These are phyloP conservation scores for Mesodorylaimus sp. DNA, from an alignment of 2,888 invertebrate genomes.

Conservation along the genomic window DNA sequence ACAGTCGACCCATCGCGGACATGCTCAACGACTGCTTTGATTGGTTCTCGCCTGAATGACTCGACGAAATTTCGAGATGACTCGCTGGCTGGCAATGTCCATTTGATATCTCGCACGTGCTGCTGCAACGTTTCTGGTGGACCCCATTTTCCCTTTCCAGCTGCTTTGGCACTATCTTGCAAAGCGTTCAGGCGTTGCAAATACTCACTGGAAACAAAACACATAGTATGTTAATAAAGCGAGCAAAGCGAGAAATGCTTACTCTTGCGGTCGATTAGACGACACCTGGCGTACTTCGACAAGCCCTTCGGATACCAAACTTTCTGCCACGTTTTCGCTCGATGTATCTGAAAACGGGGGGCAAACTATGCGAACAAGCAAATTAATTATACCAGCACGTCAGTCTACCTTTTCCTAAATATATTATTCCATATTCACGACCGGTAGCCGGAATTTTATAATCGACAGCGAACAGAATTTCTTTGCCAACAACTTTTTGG, in stretches of 20 bases:
- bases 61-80: slow-evolving; percentile 65
- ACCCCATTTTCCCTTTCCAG: slow-evolving; percentile 54
- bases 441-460: slow-evolving; percentile 53
- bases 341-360: slow-evolving; percentile 38
- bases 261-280: neutral
- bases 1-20: slow-evolving; percentile 92
- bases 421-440: slow-evolving; percentile 73
- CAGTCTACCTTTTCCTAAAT: slow-evolving; percentile 53
- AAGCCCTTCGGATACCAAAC: slow-evolving; percentile 68
- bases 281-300: slow-evolving; percentile 47
- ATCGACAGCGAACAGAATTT: slow-evolving; percentile 62
- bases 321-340: slow-evolving; percentile 71
- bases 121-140: slow-evolving; percentile 34
- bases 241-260: neutral
- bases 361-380: neutral
- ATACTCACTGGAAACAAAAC: slow-evolving; percentile 29
- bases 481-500: slow-evolving; percentile 72
- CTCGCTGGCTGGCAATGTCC: slow-evolving; percentile 71
- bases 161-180: slow-evolving; percentile 70
- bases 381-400: neutral
- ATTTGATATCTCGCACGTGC: slow-evolving; percentile 66
- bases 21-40: slow-evolving; percentile 82
- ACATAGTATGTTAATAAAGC: neutral
- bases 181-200: slow-evolving; percentile 48
- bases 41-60: slow-evolving; percentile 60